Evolutionary conservation across 2,113 vertebrate genomes (phyloP).

Genomic region (Eleginops maclovinus): DNA sequence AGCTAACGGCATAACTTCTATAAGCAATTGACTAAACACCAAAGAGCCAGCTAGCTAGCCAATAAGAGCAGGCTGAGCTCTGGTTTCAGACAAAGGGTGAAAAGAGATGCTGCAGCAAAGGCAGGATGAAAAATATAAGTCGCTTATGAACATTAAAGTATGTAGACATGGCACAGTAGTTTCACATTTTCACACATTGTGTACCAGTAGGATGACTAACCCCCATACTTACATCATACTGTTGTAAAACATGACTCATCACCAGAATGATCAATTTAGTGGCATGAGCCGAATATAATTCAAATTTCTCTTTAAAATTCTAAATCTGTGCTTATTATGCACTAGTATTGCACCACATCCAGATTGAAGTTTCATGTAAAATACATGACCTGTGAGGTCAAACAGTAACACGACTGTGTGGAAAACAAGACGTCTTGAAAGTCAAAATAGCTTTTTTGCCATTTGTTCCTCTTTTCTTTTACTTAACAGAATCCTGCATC

Average conservation of each 20-base stretch:
- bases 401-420: not conserved
- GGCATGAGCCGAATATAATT: not conserved
- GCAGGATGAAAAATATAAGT: too few species aligned
- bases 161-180: too few species aligned
- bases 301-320: not conserved
- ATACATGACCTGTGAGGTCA: not conserved
- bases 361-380: not conserved
- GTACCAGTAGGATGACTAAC: not conserved
- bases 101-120: too few species aligned
- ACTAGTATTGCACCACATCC: not conserved
- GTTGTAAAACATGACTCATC: not conserved
- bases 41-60: too few species aligned
- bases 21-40: too few species aligned
- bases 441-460: not conserved
- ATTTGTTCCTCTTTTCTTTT: not conserved
- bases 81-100: too few species aligned
- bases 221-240: not conserved
- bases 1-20: too few species aligned
- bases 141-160: too few species aligned
- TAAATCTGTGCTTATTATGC: not conserved
- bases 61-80: too few species aligned
- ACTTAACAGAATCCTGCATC: conserved; percentile 33
- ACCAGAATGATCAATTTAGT: not conserved
- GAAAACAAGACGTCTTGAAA: not conserved
- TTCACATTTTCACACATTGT: not conserved